Conservation (phyloP, 2,113 vertebrate species). For the Morone chrysops region DNA sequence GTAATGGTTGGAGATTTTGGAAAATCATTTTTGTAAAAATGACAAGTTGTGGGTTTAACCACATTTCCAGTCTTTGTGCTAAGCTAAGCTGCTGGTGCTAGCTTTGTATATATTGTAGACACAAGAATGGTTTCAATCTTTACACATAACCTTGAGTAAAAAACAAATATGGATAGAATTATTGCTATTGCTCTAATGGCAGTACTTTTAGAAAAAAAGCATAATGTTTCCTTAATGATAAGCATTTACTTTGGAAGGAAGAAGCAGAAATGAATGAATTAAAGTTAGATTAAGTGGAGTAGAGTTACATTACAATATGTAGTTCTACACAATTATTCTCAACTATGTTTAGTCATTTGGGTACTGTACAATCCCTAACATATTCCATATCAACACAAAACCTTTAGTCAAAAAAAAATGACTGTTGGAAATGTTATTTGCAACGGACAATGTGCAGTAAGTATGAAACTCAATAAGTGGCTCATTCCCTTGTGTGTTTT, state of each 20-base stretch:
- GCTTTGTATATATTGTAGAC: not conserved
- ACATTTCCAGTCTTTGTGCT: not conserved
- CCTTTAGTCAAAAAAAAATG: not conserved
- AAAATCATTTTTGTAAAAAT: not conserved
- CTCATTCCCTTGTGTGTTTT: slow-evolving; percentile 55
- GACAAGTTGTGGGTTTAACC: too few species aligned
- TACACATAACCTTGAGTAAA: not conserved
- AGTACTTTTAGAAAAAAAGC: not conserved
- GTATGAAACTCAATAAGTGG: slow-evolving; percentile 58
- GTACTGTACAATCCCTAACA: slow-evolving; percentile 1
- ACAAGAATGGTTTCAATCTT: not conserved
- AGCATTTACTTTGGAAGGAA: not conserved
- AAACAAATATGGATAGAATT: not conserved
- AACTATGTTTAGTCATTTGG: not conserved
- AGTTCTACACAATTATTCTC: not conserved
- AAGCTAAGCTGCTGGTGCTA: not conserved
- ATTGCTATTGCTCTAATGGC: not conserved
- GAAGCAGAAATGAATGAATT: not conserved
- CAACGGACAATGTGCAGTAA: slow-evolving; percentile 53
- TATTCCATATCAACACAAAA: slow-evolving; percentile 4
- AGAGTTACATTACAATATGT: not conserved
- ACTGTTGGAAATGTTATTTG: slow-evolving; percentile 5
- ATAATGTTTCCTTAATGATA: too few species aligned
- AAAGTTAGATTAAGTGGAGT: not conserved
- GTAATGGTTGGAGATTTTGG: not conserved